These are phyloP conservation scores for Camponotus fellah DNA, from an alignment of 2,888 invertebrate genomes.

Conservation along the genomic window DNA sequence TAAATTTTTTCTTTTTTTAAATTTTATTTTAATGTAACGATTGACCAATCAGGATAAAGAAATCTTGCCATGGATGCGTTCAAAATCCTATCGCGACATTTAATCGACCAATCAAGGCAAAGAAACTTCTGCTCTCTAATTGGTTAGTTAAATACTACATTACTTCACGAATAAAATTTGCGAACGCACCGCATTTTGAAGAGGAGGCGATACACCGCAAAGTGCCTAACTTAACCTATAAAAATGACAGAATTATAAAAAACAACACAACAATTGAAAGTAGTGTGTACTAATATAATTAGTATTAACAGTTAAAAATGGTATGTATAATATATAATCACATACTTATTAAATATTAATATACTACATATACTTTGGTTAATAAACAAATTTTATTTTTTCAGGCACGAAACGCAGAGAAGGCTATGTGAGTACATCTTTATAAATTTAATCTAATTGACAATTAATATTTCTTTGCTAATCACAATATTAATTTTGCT, in stretches of 20 bases:
- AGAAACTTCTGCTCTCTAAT: too few relatives aligned
- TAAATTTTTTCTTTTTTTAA: too few relatives aligned
- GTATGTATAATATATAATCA: constrained; percentile 5
- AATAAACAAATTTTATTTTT: constrained; percentile 64
- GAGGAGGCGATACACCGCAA: background rate
- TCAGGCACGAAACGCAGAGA: constrained; percentile 91
- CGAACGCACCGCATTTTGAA: background rate
- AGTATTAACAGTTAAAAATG: background rate
- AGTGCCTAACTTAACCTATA: background rate
- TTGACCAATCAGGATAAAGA: too few relatives aligned
- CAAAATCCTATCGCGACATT: too few relatives aligned
- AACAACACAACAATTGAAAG: background rate
- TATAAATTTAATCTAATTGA: background rate
- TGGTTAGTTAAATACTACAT: background rate
- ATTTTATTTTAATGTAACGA: too few relatives aligned
- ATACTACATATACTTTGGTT: background rate
- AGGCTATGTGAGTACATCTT: constrained; percentile 89
- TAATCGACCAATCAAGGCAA: too few relatives aligned
- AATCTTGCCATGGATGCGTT: too few relatives aligned
- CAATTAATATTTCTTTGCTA: background rate
- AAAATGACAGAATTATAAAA: background rate
- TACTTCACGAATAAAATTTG: background rate
- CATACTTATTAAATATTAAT: background rate
- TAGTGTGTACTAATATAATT: background rate
- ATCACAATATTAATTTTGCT: background rate